These are phyloP conservation scores for Bos taurus DNA, from an alignment of 2,113 vertebrate genomes.

Conservation along the genomic window ARS-UCD2.0 NC_037338.1:24271001-24271500, in stretches of 20 bases:
- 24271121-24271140: neutral
- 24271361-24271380: neutral
- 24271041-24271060: neutral
- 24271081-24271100: neutral
- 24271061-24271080: neutral
- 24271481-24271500: neutral
- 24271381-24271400: neutral
- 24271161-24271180: neutral
- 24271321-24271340: neutral
- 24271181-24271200: neutral
- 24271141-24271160: neutral
- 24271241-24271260: neutral
- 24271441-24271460: neutral
- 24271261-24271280: neutral
- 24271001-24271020: neutral
- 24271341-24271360: neutral
- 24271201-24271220: neutral
- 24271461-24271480: neutral
- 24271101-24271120: neutral
- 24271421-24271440: neutral
- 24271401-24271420: neutral
- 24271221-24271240: neutral
- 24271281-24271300: neutral
- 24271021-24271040: neutral
- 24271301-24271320: neutral